A percentile compares a stretch with the other conserved stretches of the same genome.
These are phyloP conservation scores for Diorhabda carinulata DNA, from an alignment of 1,140 invertebrate genomes.

Conservation along the genomic window DNA sequence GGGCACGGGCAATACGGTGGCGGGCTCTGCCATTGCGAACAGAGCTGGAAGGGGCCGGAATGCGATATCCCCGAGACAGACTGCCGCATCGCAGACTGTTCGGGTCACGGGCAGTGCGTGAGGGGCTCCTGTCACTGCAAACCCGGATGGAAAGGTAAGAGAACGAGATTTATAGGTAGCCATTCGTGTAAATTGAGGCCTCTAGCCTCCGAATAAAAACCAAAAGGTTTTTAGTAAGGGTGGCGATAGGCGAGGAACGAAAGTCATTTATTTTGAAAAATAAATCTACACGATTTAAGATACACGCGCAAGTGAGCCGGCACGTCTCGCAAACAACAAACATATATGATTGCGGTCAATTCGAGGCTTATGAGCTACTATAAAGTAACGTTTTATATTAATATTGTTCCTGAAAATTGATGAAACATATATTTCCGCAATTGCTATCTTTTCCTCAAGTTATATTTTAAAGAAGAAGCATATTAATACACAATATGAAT, in stretches of 20 bases:
- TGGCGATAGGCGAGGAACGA: neutral
- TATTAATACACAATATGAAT: too few species aligned
- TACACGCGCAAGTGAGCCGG: neutral
- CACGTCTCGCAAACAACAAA: neutral
- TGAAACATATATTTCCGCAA: too few species aligned
- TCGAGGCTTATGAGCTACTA: too few species aligned
- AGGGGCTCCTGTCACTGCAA: conserved; percentile 86
- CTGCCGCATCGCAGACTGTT: conserved; percentile 90
- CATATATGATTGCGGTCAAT: too few species aligned
- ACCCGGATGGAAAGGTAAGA: conserved; percentile 80
- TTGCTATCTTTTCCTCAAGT: too few species aligned
- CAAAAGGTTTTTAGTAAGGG: neutral
- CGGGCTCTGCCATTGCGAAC: conserved; percentile 92
- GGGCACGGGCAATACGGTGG: conserved; percentile 94
- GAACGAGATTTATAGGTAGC: conserved; percentile 2
- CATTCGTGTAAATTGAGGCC: neutral
- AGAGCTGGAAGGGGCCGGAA: conserved; percentile 94
- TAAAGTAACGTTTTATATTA: too few species aligned
- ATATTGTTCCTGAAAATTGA: too few species aligned
- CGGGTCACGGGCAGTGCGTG: conserved; percentile 84
- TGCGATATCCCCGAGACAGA: conserved; percentile 90
- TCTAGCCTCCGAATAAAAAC: neutral
- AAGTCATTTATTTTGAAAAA: conserved; percentile 3
- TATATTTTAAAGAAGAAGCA: too few species aligned
- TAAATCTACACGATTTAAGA: neutral